phyloP scores from a whole-genome alignment of 2,797 vertebrate species.

The Sebastiscus albofasciatus region DNA sequence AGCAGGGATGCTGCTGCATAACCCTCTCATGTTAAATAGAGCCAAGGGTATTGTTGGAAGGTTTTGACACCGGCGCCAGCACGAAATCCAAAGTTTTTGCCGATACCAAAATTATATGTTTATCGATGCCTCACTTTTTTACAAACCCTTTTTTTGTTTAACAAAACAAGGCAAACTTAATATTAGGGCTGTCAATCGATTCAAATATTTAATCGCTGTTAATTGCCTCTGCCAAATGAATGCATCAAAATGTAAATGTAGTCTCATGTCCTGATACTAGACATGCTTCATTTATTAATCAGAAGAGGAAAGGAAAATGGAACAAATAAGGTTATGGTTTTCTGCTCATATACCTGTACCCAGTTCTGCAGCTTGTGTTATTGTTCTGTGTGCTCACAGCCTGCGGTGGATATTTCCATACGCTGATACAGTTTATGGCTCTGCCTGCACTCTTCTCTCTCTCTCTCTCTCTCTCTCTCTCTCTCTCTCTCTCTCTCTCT shows the following conservation, averaged over 20 bases:
- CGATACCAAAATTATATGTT: background rate
- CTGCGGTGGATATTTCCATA: slow-evolving; percentile 44
- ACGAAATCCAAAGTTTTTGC: background rate
- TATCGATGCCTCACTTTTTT: no score
- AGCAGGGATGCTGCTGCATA: background rate
- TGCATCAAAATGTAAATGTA: background rate
- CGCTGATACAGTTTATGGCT: slow-evolving; percentile 5
- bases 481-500: no score
- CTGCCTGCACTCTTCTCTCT: background rate
- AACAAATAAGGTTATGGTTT: background rate
- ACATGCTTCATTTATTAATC: background rate
- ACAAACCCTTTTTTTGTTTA: no score
- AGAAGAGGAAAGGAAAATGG: background rate
- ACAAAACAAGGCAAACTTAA: background rate
- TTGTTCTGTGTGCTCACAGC: background rate
- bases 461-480: background rate
- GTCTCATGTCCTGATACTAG: background rate
- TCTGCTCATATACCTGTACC: background rate
- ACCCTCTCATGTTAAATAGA: background rate
- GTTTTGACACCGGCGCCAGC: background rate
- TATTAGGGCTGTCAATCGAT: no score
- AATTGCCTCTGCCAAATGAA: background rate
- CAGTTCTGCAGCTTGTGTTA: background rate
- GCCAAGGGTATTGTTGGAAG: background rate
- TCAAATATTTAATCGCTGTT: no score